A percentile compares a stretch with the other conserved stretches of the same genome.
Conservation (phyloP, 2,888 invertebrate genomes). For the Dyspetes luteomarginatus region DNA sequence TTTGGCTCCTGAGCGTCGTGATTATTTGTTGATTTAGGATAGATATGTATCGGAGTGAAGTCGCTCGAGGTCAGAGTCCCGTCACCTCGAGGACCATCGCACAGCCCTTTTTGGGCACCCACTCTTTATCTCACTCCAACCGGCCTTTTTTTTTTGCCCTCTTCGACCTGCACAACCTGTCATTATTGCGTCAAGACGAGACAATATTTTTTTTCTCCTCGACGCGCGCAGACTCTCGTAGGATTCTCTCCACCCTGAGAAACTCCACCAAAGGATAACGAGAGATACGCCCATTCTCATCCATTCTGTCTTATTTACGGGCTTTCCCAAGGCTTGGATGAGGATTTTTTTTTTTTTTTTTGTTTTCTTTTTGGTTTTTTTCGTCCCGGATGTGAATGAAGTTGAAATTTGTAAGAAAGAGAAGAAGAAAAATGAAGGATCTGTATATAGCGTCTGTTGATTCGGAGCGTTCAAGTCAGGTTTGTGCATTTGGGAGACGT, state of each 20-base stretch:
- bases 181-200: constrained; percentile 77
- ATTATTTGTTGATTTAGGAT: constrained; percentile 82
- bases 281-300: constrained; percentile 52
- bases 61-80: constrained; percentile 79
- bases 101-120: constrained; percentile 77
- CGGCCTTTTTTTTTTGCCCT: constrained; percentile 44
- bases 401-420: constrained; percentile 42
- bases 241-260: constrained; percentile 52
- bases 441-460: not conserved
- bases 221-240: constrained; percentile 2
- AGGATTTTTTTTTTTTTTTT: constrained; percentile 43
- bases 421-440: constrained; percentile 1
- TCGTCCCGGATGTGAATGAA: constrained; percentile 60
- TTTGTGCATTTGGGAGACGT: constrained; percentile 34
- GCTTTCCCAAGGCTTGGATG: constrained; percentile 27
- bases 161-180: constrained; percentile 76
- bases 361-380: too few species aligned
- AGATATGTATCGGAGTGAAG: constrained; percentile 81
- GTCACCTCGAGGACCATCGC: constrained; percentile 81
- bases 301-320: constrained; percentile 35
- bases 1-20: constrained; percentile 67
- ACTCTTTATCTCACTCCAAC: constrained; percentile 56
- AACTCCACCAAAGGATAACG: constrained; percentile 48
- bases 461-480: constrained; percentile 13
- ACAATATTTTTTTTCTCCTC: constrained; percentile 62